These are phyloP conservation scores for Chaetura pelagica DNA, from an alignment of 2,113 vertebrate species.

Conservation along the genomic window DNA sequence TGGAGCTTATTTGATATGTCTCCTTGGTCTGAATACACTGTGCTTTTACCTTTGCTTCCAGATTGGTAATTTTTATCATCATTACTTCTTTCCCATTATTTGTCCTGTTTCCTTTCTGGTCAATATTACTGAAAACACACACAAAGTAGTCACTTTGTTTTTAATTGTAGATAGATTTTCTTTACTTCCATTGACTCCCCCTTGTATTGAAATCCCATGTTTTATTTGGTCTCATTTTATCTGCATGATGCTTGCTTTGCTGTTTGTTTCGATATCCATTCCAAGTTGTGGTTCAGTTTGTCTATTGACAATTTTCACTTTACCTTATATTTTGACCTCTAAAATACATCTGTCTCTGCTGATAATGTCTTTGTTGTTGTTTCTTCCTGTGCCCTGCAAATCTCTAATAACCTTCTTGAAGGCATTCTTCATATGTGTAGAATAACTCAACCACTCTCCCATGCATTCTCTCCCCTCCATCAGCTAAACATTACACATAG, in stretches of 20 bases:
- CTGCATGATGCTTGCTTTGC: not conserved
- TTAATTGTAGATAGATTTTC: not conserved
- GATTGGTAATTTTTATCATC: not conserved
- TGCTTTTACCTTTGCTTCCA: not conserved
- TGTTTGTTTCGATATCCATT: not conserved
- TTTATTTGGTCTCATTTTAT: not conserved
- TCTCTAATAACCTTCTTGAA: not conserved
- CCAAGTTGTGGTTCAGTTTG: not conserved
- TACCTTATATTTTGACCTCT: not conserved
- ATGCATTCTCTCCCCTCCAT: not conserved
- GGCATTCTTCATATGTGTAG: not conserved
- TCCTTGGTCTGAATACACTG: not conserved
- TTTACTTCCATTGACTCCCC: not conserved
- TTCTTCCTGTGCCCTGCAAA: not conserved
- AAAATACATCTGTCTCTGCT: not conserved
- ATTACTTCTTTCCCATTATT: not conserved
- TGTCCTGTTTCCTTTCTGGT: not conserved
- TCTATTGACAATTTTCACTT: not conserved
- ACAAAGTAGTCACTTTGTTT: not conserved
- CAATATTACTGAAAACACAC: not conserved
- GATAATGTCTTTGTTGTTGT: not conserved
- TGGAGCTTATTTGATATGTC: not conserved
- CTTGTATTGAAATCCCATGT: not conserved
- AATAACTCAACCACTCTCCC: not conserved
- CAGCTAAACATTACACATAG: not conserved